These are phyloP conservation scores for Thymallus thymallus DNA, from an alignment of 2,113 vertebrate genomes.

Conservation along the genomic window DNA sequence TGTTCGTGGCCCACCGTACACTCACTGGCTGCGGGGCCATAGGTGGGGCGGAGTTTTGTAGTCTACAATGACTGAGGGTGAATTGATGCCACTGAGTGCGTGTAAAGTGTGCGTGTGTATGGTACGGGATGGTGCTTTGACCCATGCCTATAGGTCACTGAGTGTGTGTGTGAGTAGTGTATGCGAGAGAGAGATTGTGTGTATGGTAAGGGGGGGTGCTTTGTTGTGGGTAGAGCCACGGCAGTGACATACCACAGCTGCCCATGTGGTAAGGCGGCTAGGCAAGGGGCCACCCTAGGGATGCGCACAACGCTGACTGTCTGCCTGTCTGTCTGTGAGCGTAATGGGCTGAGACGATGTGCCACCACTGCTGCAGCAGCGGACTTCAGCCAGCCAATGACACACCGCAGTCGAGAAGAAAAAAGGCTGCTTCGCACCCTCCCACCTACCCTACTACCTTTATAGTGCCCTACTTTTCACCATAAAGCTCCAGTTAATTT, in stretches of 20 bases:
- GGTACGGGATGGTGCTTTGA: not conserved
- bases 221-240: conserved; percentile 40
- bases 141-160: too few relatives aligned
- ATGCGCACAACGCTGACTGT: conserved; percentile 48
- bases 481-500: too few relatives aligned
- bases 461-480: too few relatives aligned
- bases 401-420: not conserved
- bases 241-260: conserved; percentile 50
- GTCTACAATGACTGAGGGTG: conserved; percentile 17
- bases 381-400: conserved; percentile 28
- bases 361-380: conserved; percentile 43
- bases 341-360: conserved; percentile 52
- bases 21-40: conserved; percentile 40
- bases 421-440: not conserved
- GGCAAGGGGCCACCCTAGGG: conserved; percentile 37
- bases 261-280: conserved; percentile 11
- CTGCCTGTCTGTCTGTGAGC: conserved; percentile 21
- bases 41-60: conserved; percentile 20
- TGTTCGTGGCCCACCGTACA: conserved; percentile 11
- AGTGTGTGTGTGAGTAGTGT: too few relatives aligned
- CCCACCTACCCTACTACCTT: conserved; percentile 1
- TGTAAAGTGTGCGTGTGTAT: conserved; percentile 25
- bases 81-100: conserved; percentile 27
- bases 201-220: not conserved
- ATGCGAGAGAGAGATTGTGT: not conserved